Conservation (phyloP, 1,140 invertebrate species). For the Drepana arcuata region DNA sequence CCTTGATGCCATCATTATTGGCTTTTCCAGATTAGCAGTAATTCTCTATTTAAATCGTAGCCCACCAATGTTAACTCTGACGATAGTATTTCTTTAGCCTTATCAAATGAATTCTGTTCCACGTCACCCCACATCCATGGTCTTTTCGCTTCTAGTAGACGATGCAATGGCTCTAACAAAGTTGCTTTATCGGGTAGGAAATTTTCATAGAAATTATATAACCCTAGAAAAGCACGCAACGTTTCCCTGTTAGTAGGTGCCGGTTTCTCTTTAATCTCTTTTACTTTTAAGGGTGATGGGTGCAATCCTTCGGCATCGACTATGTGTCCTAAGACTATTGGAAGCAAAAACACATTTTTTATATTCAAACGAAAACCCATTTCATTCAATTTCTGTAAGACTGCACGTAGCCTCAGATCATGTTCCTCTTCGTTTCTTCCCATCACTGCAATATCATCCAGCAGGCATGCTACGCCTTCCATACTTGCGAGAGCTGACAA, state of each 20-base stretch:
- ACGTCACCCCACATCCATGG: not conserved
- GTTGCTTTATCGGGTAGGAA: not conserved
- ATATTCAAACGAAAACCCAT: slow-evolving; percentile 11
- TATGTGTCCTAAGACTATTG: slow-evolving; percentile 12
- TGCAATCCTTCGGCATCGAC: slow-evolving; percentile 11
- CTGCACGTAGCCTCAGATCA: slow-evolving; percentile 8
- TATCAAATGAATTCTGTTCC: not conserved
- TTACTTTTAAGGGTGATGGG: not conserved
- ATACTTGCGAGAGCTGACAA: slow-evolving; percentile 27
- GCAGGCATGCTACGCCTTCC: slow-evolving; percentile 25
- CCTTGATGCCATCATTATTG: slow-evolving; percentile 1
- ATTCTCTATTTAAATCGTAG: not conserved
- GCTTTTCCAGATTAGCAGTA: not conserved
- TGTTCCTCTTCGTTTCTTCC: slow-evolving; percentile 20
- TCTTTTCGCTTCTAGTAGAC: not conserved
- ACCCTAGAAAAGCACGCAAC: not conserved
- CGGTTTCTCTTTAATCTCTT: not conserved
- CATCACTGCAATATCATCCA: slow-evolving; percentile 34
- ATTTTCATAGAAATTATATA: not conserved
- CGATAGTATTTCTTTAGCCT: not conserved
- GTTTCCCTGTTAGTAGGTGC: not conserved
- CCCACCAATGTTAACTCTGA: not conserved
- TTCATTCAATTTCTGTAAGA: slow-evolving; percentile 12
- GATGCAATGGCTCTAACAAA: not conserved
- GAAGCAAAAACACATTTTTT: slow-evolving; percentile 14